Evolutionary conservation across 2,797 vertebrate genomes (phyloP).

Genomic region (Lindbergichthys nudifrons): DNA sequence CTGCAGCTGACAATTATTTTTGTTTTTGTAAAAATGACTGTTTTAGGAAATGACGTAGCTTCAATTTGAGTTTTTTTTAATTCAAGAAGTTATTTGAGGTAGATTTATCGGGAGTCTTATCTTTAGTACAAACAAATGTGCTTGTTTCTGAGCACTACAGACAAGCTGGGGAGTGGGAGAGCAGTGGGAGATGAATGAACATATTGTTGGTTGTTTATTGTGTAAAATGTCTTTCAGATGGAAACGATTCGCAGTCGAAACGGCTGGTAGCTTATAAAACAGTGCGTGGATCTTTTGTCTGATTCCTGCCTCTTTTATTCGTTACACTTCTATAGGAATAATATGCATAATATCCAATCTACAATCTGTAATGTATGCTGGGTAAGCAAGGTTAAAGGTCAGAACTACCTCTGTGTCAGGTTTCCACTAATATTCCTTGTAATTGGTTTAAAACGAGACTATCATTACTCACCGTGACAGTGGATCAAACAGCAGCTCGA

Average conservation of each 20-base stretch:
- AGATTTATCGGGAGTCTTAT: not conserved
- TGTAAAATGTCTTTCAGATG: no score
- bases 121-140: not conserved
- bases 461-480: slow-evolving; percentile 24
- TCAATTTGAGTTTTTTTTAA: not conserved
- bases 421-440: slow-evolving; percentile 4
- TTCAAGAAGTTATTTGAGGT: not conserved
- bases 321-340: not conserved
- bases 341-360: not conserved
- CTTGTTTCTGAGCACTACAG: not conserved
- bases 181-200: not conserved
- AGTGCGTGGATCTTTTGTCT: no score
- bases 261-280: no score
- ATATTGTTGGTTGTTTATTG: not conserved
- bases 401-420: not conserved
- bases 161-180: no score
- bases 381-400: no score
- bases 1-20: not conserved
- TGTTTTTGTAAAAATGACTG: not conserved
- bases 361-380: not conserved
- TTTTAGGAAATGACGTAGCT: not conserved
- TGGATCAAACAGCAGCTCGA: slow-evolving; percentile 13
- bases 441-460: slow-evolving; percentile 1
- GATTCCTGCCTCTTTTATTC: not conserved
- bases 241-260: no score